Conservation (phyloP, 2,888 invertebrate genomes). For the Apodemia duryi region DNA sequence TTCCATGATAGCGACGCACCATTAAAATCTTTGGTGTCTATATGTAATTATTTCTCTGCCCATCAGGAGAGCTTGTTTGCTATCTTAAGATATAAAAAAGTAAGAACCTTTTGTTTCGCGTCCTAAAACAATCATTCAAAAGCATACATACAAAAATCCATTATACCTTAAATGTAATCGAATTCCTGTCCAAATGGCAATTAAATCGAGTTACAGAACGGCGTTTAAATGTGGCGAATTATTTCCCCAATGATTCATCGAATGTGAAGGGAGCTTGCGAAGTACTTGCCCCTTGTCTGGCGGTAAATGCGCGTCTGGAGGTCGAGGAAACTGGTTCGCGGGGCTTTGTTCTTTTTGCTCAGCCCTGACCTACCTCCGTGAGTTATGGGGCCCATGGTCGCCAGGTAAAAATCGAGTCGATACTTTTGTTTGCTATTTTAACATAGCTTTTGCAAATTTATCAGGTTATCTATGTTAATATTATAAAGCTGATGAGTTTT, state of each 20-base stretch:
- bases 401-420: constrained; percentile 23
- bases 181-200: not conserved
- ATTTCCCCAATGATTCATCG: constrained; percentile 9
- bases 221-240: not conserved
- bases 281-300: constrained; percentile 13
- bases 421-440: not conserved
- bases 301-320: constrained; percentile 41
- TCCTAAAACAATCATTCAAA: not conserved
- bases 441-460: not conserved
- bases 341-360: constrained; percentile 39
- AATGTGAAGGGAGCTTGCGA: constrained; percentile 6
- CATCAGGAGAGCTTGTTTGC: too few species aligned
- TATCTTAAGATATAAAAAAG: too few species aligned
- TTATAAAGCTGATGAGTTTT: too few species aligned
- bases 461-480: too few species aligned
- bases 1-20: too few species aligned
- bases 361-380: constrained; percentile 67
- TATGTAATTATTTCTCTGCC: too few species aligned
- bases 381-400: constrained; percentile 43
- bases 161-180: constrained; percentile 1
- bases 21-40: too few species aligned
- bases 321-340: constrained; percentile 49
- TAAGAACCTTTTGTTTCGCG: not conserved
- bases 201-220: not conserved
- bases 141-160: not conserved